Evolutionary conservation across 2,113 vertebrate species (phyloP), one percentile per base, ranked within the genome.

Genomic region (Bambusicola thoracicus): DNA sequence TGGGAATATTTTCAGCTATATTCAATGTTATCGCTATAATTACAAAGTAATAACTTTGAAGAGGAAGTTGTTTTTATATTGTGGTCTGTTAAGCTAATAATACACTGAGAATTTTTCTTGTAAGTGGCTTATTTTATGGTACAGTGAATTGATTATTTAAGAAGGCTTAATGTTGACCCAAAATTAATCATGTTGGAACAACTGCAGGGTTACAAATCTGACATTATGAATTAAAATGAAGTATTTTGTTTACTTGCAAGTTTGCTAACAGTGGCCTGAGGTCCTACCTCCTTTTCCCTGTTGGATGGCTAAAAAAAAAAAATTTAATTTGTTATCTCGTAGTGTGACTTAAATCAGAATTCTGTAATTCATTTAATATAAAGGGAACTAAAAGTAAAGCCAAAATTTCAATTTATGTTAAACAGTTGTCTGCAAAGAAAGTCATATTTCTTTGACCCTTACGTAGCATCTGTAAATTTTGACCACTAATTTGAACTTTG

Each of bases 41-140:
- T 89, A 74, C 29, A 85, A 79, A 85, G 17, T 77, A 85, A 82
- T 73, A 61, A 69, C 68, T 94, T 89, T 91, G 30, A 38, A 92
- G 63, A 81, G 30, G 20, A 91, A 87, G 14, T 81, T 91, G 49
- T 85, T 85, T 81, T 77, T 80, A 63, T 66, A 91, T 59, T 94
- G 83, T 78, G 38, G 82, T 91, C 79, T 81, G 59, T 80, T 89
- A 87, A 93, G 75, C 43, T 81, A 78, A 87, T 80, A 91, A 89
- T 83, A 58, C 34, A 46, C 17, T 46, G 29, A 68, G 48, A 85
- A 67, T 74, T 69, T 83, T 46, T 67, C 72, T 89, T 82, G 3
- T 51, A 91, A 91, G 55, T 91, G 70, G 41, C 20, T 95, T 89
- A 72, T 93, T 93, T 94, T 83, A 77, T 40, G 44, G 67, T 63